These are phyloP conservation scores for Odontomachus brunneus DNA, from an alignment of 1,140 invertebrate species.

Conservation along the genomic window DNA sequence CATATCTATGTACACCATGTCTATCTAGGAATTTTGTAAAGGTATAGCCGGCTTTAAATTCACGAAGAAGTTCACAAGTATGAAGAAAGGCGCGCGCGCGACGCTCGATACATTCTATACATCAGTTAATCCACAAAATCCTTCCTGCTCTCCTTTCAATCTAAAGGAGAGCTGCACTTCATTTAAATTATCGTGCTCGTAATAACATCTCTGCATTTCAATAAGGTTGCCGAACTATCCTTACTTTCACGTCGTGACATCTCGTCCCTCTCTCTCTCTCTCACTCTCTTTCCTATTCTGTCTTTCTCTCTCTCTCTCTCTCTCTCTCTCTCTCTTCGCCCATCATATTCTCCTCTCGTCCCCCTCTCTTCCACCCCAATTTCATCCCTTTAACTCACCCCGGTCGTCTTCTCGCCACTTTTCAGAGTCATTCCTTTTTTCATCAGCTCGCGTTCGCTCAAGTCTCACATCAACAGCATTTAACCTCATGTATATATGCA, in stretches of 20 bases:
- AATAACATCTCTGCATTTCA: slow-evolving; percentile 26
- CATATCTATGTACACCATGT: too few species aligned
- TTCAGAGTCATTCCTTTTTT: slow-evolving; percentile 48
- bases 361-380: slow-evolving; percentile 1
- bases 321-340: slow-evolving; percentile 5
- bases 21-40: background rate
- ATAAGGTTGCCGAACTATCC: slow-evolving; percentile 18
- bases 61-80: background rate
- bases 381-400: background rate
- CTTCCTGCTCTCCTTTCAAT: background rate
- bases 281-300: background rate
- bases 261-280: background rate
- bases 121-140: slow-evolving; percentile 3
- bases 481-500: slow-evolving; percentile 77
- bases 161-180: background rate
- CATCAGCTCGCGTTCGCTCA: slow-evolving; percentile 58
- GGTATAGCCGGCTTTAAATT: background rate
- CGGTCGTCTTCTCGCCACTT: background rate
- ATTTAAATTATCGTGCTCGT: slow-evolving; percentile 10
- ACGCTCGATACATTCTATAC: background rate
- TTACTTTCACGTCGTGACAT: slow-evolving; percentile 9
- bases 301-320: slow-evolving; percentile 6
- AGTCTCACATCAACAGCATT: slow-evolving; percentile 72
- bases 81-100: background rate
- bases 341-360: background rate